Conservation (phyloP, 2,113 vertebrate species). For the Alces alces region DNA sequence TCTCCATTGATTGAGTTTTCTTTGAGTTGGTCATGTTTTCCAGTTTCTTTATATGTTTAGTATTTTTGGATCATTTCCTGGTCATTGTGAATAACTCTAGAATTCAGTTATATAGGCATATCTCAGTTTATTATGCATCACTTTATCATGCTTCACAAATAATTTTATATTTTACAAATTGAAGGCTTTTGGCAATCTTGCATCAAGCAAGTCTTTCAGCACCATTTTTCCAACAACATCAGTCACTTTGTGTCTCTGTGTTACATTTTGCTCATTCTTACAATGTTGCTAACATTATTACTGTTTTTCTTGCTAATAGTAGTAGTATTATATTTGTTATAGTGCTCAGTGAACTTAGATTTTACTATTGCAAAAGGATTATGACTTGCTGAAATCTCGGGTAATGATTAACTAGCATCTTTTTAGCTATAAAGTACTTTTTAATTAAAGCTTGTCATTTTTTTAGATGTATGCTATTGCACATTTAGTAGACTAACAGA, state of each 20-base stretch:
- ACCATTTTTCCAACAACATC: neutral
- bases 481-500: too few relatives aligned
- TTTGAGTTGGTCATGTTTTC: neutral
- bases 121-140: neutral
- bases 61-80: neutral
- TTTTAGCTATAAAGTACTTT: neutral
- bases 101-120: neutral
- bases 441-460: neutral
- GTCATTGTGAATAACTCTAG: neutral
- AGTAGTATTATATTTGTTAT: neutral
- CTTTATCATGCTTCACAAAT: neutral
- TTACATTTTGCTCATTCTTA: neutral
- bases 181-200: neutral
- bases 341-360: neutral
- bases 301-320: too few relatives aligned
- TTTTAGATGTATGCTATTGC: neutral
- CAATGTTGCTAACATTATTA: neutral
- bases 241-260: neutral
- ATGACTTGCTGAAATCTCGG: neutral
- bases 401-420: neutral
- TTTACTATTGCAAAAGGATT: neutral
- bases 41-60: neutral
- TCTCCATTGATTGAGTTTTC: neutral
- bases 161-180: neutral
- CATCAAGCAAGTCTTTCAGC: neutral